Conservation (phyloP, 37 sponge, comb jelly and placozoan species). For the Ephydatia muelleri region DNA sequence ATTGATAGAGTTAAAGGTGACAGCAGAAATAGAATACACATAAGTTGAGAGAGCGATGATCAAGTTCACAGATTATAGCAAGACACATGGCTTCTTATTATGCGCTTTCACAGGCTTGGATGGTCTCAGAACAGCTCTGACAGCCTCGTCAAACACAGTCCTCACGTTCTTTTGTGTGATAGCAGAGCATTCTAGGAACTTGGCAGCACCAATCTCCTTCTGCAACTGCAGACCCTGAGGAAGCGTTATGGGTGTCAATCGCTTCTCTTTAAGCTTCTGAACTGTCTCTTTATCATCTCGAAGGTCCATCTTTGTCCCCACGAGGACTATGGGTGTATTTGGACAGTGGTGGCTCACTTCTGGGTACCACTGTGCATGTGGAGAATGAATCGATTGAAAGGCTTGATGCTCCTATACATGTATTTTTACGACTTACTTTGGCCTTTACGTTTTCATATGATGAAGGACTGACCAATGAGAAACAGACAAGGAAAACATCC, state of each 20-base stretch:
- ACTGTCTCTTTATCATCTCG: slow-evolving; percentile 54
- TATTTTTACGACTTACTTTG: slow-evolving; percentile 12
- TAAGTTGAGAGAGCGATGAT: too few species aligned
- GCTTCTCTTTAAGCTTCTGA: slow-evolving; percentile 44
- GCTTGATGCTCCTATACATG: too few species aligned
- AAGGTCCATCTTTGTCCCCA: slow-evolving; percentile 61
- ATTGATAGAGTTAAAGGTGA: too few species aligned
- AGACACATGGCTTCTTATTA: slow-evolving; percentile 52
- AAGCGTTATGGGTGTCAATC: slow-evolving; percentile 30
- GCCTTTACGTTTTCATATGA: slow-evolving; percentile 63
- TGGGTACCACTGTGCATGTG: slow-evolving; percentile 21
- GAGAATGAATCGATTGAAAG: too few species aligned
- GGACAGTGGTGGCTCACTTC: slow-evolving; percentile 63
- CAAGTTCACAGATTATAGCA: not conserved
- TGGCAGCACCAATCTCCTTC: slow-evolving; percentile 54
- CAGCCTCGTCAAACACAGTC: slow-evolving; percentile 28
- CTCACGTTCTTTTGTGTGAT: slow-evolving; percentile 49
- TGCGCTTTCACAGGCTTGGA: slow-evolving; percentile 20
- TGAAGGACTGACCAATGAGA: slow-evolving; percentile 59
- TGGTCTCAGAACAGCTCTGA: slow-evolving; percentile 42
- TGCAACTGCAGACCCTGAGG: slow-evolving; percentile 35
- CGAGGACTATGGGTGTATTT: slow-evolving; percentile 56
- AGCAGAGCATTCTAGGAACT: slow-evolving; percentile 68
- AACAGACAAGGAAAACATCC: slow-evolving; percentile 68
- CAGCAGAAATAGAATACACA: too few species aligned